Evolutionary conservation across 2,113 vertebrate genomes (phyloP).

Genomic region (Nannobrachium achirus): DNA sequence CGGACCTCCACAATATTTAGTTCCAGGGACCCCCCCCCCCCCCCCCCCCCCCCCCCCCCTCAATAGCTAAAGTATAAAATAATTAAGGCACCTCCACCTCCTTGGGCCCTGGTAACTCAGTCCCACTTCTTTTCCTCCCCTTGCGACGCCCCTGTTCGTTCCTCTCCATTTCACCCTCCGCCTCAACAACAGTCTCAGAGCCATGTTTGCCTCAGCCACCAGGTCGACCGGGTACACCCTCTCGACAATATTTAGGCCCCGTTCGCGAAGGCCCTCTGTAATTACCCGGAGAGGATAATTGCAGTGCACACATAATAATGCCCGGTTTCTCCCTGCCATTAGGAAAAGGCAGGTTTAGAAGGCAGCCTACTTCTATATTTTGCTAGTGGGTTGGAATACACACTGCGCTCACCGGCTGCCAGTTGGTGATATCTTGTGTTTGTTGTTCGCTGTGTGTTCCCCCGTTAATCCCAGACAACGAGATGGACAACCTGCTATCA

Average conservation of each 20-base stretch:
- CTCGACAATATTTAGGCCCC: constrained; percentile 64
- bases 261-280: constrained; percentile 68
- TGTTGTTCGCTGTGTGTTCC: constrained; percentile 41
- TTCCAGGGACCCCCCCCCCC: not conserved
- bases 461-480: constrained; percentile 79
- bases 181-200: constrained; percentile 40
- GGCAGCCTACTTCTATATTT: constrained; percentile 65
- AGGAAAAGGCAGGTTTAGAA: constrained; percentile 59
- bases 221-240: constrained; percentile 70
- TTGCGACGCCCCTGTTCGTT: too few species aligned
- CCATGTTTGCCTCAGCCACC: constrained; percentile 59
- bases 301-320: constrained; percentile 71
- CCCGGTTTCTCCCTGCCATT: constrained; percentile 69
- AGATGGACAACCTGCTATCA: constrained; percentile 89
- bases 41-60: too few species aligned
- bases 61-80: too few species aligned
- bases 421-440: constrained; percentile 25
- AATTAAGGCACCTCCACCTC: too few species aligned
- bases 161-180: constrained; percentile 10
- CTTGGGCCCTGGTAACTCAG: too few species aligned
- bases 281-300: constrained; percentile 78
- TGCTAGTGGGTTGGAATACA: constrained; percentile 41
- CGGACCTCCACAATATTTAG: too few species aligned
- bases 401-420: constrained; percentile 11
- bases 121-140: too few species aligned